A percentile compares a stretch with the other conserved stretches of the same genome.
Conservation (phyloP, 1,140 invertebrate species). For the Ceratina calcarata region DNA sequence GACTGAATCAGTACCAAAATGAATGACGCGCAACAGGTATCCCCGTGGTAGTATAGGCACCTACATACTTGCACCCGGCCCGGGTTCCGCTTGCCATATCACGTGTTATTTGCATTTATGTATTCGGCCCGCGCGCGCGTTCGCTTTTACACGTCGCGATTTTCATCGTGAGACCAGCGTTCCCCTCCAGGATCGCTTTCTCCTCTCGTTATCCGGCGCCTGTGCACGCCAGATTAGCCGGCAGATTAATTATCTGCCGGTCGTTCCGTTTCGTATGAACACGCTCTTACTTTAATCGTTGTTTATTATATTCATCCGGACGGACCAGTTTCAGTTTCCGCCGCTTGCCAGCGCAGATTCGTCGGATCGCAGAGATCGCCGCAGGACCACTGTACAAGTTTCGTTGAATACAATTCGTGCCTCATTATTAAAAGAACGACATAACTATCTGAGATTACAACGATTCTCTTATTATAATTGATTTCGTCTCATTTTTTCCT, state of each 20-base stretch:
- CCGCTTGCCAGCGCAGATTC: too few species aligned
- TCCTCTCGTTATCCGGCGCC: background rate
- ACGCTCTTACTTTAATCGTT: conserved; percentile 16
- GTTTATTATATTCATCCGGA: background rate
- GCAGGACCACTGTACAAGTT: too few species aligned
- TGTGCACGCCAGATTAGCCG: background rate
- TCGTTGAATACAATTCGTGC: too few species aligned
- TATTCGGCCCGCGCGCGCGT: conserved; percentile 31
- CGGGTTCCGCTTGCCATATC: conserved; percentile 53
- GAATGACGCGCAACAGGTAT: conserved; percentile 74
- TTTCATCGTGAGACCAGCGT: background rate
- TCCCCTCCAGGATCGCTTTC: conserved; percentile 15
- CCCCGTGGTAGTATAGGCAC: conserved; percentile 7
- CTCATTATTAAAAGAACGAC: too few species aligned
- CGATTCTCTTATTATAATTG: too few species aligned
- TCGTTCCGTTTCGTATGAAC: background rate
- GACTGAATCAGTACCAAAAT: conserved; percentile 74
- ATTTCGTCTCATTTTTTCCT: too few species aligned
- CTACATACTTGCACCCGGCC: conserved; percentile 64
- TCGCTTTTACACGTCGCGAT: conserved; percentile 36
- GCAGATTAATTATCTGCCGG: conserved; percentile 29
- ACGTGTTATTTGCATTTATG: conserved; percentile 60
- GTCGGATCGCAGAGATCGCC: too few species aligned
- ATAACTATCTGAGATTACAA: too few species aligned
- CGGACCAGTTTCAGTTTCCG: too few species aligned